These are phyloP conservation scores for Melolontha melolontha DNA, from an alignment of 2,888 invertebrate species.

Conservation along the genomic window DNA sequence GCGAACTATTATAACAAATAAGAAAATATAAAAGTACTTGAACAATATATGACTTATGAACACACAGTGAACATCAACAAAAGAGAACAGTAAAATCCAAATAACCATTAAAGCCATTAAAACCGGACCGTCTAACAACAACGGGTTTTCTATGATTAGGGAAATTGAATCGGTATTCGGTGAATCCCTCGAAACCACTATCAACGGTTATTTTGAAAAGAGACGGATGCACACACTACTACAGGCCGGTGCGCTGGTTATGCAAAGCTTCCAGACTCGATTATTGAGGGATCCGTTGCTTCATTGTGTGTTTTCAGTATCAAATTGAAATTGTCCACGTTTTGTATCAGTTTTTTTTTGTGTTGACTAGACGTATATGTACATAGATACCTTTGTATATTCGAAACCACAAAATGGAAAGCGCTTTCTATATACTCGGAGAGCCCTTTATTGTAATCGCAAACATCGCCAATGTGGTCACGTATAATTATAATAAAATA, in stretches of 20 bases:
- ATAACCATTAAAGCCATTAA: conserved; percentile 28
- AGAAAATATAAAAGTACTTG: neutral
- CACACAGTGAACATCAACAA: too few relatives aligned
- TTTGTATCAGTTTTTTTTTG: conserved; percentile 10
- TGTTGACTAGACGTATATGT: conserved; percentile 5
- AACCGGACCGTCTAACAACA: conserved; percentile 13
- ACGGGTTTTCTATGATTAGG: conserved; percentile 53
- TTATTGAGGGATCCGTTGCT: conserved; percentile 48
- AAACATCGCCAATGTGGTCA: too few relatives aligned
- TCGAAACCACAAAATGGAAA: conserved; percentile 23
- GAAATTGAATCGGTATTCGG: conserved; percentile 60
- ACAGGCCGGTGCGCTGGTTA: conserved; percentile 56
- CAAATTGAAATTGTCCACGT: conserved; percentile 37
- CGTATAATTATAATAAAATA: too few relatives aligned
- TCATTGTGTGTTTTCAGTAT: conserved; percentile 44
- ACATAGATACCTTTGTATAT: neutral
- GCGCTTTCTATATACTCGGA: conserved; percentile 16
- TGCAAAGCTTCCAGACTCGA: conserved; percentile 53
- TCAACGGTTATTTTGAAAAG: conserved; percentile 49
- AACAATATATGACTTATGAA: too few relatives aligned
- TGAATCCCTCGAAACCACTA: conserved; percentile 60
- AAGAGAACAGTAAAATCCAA: neutral
- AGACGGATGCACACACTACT: conserved; percentile 12
- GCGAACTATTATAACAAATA: too few relatives aligned
- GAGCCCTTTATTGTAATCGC: neutral